phyloP scores from a whole-genome alignment of 2,888 invertebrate genomes.

The Andricus curvator region DNA sequence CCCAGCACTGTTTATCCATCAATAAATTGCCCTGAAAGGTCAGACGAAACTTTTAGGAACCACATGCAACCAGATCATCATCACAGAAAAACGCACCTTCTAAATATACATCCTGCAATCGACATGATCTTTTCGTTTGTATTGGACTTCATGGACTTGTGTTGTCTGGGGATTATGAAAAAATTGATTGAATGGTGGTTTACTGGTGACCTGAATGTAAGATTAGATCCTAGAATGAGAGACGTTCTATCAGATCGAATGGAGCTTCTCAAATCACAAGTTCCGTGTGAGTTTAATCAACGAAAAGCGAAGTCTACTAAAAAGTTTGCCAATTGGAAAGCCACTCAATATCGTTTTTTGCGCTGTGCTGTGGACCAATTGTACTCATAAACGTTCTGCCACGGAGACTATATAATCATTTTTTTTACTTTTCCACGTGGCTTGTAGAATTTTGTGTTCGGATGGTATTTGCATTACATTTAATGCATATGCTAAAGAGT shows the following conservation, averaged over 20 bases:
- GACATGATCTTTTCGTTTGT: slow-evolving; percentile 8
- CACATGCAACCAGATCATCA: too few species aligned
- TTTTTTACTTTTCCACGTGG: slow-evolving; percentile 59
- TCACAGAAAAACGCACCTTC: too few species aligned
- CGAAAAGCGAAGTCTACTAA: slow-evolving; percentile 53
- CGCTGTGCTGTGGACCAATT: slow-evolving; percentile 60
- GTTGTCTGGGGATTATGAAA: slow-evolving; percentile 34
- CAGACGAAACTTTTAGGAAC: slow-evolving; percentile 30
- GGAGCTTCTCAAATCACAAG: slow-evolving; percentile 43
- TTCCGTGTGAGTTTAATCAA: slow-evolving; percentile 58
- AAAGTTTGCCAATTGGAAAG: slow-evolving; percentile 56
- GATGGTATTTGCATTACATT: slow-evolving; percentile 22
- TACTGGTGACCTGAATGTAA: slow-evolving; percentile 19
- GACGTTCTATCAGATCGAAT: slow-evolving; percentile 42
- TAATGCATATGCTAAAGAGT: slow-evolving; percentile 51
- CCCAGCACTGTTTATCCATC: too few species aligned
- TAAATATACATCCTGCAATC: background rate
- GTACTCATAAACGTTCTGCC: slow-evolving; percentile 53
- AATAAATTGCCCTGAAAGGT: background rate
- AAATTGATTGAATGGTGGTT: slow-evolving; percentile 49
- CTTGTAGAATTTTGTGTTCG: slow-evolving; percentile 53
- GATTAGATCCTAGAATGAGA: slow-evolving; percentile 17
- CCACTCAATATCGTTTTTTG: slow-evolving; percentile 59
- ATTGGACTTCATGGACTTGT: slow-evolving; percentile 20
- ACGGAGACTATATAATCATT: slow-evolving; percentile 55